These are phyloP conservation scores for Shargacucullia verbasci DNA, from an alignment of 2,888 invertebrate genomes.

Conservation along the genomic window DNA sequence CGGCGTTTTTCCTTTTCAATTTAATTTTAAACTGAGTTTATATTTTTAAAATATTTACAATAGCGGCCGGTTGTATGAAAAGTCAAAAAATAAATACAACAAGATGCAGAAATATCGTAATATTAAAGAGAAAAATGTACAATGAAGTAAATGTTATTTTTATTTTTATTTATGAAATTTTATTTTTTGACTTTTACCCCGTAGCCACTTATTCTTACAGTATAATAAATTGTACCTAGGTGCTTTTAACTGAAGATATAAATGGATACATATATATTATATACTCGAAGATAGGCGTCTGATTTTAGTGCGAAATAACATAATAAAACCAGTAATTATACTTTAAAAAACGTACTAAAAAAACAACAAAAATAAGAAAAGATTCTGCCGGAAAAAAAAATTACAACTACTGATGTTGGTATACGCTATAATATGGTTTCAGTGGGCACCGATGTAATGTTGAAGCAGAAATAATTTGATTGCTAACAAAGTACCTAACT, in stretches of 20 bases:
- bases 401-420: conserved; percentile 3
- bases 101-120: conserved; percentile 11
- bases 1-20: conserved; percentile 72
- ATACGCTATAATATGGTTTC: too few relatives aligned
- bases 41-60: conserved; percentile 77
- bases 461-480: too few relatives aligned
- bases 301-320: conserved; percentile 38
- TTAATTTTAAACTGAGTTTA: conserved; percentile 59
- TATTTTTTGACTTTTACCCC: conserved; percentile 55
- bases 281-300: conserved; percentile 36
- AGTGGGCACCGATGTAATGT: too few relatives aligned
- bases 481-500: background rate
- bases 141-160: background rate
- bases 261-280: conserved; percentile 43
- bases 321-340: conserved; percentile 29
- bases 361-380: conserved; percentile 7
- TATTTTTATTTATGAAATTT: background rate
- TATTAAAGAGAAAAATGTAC: conserved; percentile 17
- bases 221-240: conserved; percentile 82
- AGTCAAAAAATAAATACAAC: conserved; percentile 56
- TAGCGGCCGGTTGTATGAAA: conserved; percentile 59
- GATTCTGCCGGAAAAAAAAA: conserved; percentile 6
- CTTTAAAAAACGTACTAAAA: conserved; percentile 4
- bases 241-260: conserved; percentile 68
- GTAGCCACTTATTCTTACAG: conserved; percentile 46